These are phyloP conservation scores for Athalia cordata DNA, from an alignment of 2,888 invertebrate genomes.

Conservation along the genomic window DNA sequence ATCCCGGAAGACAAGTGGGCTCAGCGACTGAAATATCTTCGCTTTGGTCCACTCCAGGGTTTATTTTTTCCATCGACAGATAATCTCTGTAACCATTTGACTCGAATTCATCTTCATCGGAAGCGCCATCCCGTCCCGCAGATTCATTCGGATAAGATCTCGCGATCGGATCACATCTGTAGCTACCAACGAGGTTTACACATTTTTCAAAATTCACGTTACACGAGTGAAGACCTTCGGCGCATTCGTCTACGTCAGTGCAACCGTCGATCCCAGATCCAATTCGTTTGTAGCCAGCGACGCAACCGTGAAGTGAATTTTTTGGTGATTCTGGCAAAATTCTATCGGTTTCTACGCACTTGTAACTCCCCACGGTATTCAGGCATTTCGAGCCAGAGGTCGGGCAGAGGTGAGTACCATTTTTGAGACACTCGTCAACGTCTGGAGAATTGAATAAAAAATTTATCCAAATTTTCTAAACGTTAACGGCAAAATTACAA, in stretches of 20 bases:
- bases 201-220: conserved; percentile 60
- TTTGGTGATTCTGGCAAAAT: conserved; percentile 73
- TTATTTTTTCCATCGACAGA: too few relatives aligned
- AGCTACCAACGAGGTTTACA: conserved; percentile 75
- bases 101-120: conserved; percentile 8
- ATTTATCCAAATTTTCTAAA: background rate
- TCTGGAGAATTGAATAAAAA: conserved; percentile 67
- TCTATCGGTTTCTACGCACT: conserved; percentile 76
- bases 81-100: conserved; percentile 46
- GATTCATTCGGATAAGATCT: background rate
- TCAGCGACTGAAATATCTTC: background rate
- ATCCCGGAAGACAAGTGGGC: conserved; percentile 77
- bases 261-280: conserved; percentile 75
- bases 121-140: background rate
- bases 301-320: conserved; percentile 75
- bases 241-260: conserved; percentile 41
- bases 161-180: conserved; percentile 68
- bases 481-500: background rate
- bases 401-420: conserved; percentile 74
- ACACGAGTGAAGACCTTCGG: conserved; percentile 47
- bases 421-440: conserved; percentile 75
- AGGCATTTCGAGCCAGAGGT: conserved; percentile 75
- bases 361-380: conserved; percentile 83
- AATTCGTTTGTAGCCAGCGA: conserved; percentile 77
- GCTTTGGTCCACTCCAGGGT: conserved; percentile 11